Evolutionary conservation across 2,797 vertebrate genomes (phyloP), one percentile per base, ranked within the genome.

Genomic region (Kryptolebias ocellatus): DNA sequence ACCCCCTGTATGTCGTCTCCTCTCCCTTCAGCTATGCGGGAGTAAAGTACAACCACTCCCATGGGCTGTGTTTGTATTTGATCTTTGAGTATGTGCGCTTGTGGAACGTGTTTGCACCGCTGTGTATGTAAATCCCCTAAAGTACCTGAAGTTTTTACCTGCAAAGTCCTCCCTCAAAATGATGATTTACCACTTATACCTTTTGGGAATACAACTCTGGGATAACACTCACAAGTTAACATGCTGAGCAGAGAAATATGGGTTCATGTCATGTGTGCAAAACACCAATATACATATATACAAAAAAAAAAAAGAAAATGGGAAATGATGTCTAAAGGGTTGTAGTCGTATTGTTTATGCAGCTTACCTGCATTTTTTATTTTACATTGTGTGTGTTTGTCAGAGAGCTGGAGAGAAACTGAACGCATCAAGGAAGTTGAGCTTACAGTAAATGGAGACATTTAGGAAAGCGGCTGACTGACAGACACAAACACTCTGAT

Each of bases 401-500:
- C n/a, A 7, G 18, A 34, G 63, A 59, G 64, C 56, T 4, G 68
- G 66, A 64, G 62, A 54, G 46, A 83, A 69, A 76, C 56, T 39
- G 67, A 79, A 71, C 49, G 1, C 59, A 56, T 58, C 18, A 0
- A 73, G 69, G 60, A 76, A 76, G 79, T 68, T 55, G 78, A 82
- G 85, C 86, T 91, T 89, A 89, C 85, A 84, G 88, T 88, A 90
- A 92, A 89, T 89, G 80, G 88, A 92, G 87, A 90, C 85, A 75
- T 90, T 92, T 88, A 86, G 79, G 67, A 85, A 88, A 77, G 76
- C 83, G 72, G 84, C 42, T 81, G 81, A 85, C 79, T 84, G 79
- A 83, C 80, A 85, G 82, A 85, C 81, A 83, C 87, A 86, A 88
- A 90, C 86, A 83, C 74, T 76, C 64, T 55, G 76, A 91, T 89